Percentiles rank a stretch among this genome's conserved stretches.
These are phyloP conservation scores for Cepaea hortensis DNA, from an alignment of 2,888 invertebrate species.

Conservation along the genomic window DNA sequence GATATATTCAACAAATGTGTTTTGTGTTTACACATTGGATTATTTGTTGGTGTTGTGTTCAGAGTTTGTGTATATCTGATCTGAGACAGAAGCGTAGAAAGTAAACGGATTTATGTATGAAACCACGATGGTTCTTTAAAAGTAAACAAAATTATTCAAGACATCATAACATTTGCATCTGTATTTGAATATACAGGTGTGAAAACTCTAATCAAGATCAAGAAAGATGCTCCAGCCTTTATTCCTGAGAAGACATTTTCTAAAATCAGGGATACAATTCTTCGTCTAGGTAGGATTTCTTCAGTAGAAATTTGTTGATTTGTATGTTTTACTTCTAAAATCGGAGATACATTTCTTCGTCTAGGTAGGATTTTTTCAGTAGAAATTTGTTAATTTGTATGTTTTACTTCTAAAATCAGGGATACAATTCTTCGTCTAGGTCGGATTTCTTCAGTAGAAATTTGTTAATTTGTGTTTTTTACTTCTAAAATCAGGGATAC, in stretches of 20 bases:
- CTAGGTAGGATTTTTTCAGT: conserved; percentile 80
- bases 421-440: conserved; percentile 91
- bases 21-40: too few relatives aligned
- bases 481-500: conserved; percentile 88
- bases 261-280: conserved; percentile 90
- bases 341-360: conserved; percentile 89
- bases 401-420: conserved; percentile 83
- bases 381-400: neutral
- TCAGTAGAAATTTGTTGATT: neutral
- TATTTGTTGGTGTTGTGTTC: too few relatives aligned
- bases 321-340: conserved; percentile 80
- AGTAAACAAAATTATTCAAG: too few relatives aligned
- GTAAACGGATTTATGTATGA: too few relatives aligned
- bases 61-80: too few relatives aligned
- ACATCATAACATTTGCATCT: too few relatives aligned
- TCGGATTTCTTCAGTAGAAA: conserved; percentile 55
- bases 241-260: conserved; percentile 89
- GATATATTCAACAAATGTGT: too few relatives aligned
- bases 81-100: too few relatives aligned
- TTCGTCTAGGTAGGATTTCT: conserved; percentile 84
- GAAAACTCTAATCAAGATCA: conserved; percentile 86
- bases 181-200: conserved; percentile 80
- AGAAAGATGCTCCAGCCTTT: conserved; percentile 88
- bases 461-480: neutral
- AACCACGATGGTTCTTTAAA: too few relatives aligned